phyloP scores from a whole-genome alignment of 2,113 vertebrate genomes.

The Micromys minutus region DNA sequence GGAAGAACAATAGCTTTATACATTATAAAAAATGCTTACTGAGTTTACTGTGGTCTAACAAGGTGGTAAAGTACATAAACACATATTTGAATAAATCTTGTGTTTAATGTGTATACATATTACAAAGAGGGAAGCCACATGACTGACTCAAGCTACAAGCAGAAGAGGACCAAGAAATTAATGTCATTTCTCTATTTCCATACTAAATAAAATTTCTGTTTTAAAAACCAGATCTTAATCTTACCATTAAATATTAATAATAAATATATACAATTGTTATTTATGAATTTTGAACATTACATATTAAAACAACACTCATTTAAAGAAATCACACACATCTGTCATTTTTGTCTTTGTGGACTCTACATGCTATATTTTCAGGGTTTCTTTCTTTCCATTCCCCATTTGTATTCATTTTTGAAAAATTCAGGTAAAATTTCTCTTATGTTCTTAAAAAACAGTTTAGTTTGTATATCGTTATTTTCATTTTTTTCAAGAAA shows the following conservation, averaged over 20 bases:
- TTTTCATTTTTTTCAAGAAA: background rate
- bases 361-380: background rate
- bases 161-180: background rate
- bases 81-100: background rate
- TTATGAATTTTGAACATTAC: background rate
- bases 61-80: slow-evolving; percentile 22
- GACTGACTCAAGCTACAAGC: background rate
- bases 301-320: background rate
- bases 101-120: background rate
- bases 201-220: background rate
- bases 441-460: background rate
- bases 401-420: background rate
- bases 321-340: background rate
- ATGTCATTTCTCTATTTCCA: background rate
- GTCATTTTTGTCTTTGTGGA: background rate
- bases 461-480: background rate
- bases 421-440: background rate
- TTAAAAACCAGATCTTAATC: background rate
- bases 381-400: background rate
- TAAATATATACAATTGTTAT: background rate
- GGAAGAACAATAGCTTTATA: background rate
- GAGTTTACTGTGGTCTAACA: slow-evolving; percentile 8
- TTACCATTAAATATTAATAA: background rate
- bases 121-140: background rate
- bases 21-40: background rate